Evolutionary conservation across 2,113 vertebrate species (phyloP).

Genomic region (Leucoraja erinaceus): DNA sequence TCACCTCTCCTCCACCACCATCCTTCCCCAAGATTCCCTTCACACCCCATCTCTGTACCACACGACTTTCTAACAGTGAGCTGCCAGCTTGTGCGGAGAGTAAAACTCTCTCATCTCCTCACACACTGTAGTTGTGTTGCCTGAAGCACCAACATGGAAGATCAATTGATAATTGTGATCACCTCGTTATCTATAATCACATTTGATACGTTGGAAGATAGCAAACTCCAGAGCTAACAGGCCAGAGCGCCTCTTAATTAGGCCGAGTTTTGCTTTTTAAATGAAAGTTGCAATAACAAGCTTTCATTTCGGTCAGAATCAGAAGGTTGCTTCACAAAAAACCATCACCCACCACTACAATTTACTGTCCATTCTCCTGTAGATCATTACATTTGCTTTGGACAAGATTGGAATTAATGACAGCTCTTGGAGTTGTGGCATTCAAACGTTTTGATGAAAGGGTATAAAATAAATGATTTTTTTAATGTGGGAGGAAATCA

Average conservation of each 20-base stretch:
- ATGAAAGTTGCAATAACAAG: not conserved
- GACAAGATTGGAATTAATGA: not conserved
- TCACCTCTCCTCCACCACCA: not conserved
- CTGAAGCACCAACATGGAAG: not conserved
- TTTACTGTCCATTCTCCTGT: not conserved
- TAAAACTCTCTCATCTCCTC: fast-evolving
- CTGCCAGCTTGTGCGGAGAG: fast-evolving
- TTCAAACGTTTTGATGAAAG: not conserved
- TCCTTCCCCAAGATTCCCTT: not conserved
- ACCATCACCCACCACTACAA: not conserved
- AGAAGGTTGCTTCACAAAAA: not conserved
- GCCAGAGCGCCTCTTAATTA: not conserved
- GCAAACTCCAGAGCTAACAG: not conserved
- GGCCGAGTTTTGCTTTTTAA: not conserved
- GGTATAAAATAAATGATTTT: not conserved
- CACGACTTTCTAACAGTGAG: fast-evolving
- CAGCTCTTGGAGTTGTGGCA: not conserved
- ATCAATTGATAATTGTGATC: not conserved
- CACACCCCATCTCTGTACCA: fast-evolving
- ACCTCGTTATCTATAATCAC: not conserved
- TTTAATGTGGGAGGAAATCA: too few species aligned
- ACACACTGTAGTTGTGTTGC: not conserved
- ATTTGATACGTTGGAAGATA: not conserved
- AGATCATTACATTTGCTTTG: not conserved
- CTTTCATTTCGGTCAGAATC: not conserved